These are phyloP conservation scores for Danio jaintianensis DNA, from an alignment of 2,797 vertebrate species.

Conservation along the genomic window DNA sequence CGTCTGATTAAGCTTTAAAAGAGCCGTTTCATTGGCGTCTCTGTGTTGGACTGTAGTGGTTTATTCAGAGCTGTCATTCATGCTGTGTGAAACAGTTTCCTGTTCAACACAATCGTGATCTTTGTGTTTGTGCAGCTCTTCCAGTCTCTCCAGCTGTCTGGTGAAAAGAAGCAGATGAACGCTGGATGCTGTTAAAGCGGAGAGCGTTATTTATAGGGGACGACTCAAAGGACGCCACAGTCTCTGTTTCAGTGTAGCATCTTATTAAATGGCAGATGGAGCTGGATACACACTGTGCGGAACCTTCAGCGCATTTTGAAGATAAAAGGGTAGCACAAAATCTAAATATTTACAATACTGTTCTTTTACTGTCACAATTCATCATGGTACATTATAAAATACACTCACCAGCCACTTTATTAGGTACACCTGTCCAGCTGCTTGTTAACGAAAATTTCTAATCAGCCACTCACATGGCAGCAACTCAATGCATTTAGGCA, in stretches of 20 bases:
- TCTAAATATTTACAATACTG: not conserved
- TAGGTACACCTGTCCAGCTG: no score
- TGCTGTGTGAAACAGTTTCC: not conserved
- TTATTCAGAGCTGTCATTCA: not conserved
- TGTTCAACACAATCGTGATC: not conserved
- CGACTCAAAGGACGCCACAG: not conserved
- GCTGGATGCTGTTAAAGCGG: not conserved
- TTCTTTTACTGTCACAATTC: not conserved
- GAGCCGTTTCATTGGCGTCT: not conserved
- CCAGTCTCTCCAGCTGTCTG: conserved; percentile 7
- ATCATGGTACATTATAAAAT: no score
- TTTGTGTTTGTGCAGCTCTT: not conserved
- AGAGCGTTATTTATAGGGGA: not conserved
- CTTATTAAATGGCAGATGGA: not conserved
- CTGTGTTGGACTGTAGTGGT: not conserved
- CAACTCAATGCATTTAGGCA: no score
- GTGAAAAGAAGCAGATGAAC: conserved; percentile 15
- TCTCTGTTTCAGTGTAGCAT: not conserved
- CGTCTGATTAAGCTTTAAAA: not conserved
- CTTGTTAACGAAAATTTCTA: no score
- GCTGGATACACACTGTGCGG: not conserved
- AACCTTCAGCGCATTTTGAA: not conserved
- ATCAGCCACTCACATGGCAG: no score
- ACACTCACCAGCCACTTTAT: no score
- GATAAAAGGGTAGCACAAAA: not conserved